Conservation (phyloP, 2,113 vertebrate genomes). For the Dasyurus viverrinus region DNA sequence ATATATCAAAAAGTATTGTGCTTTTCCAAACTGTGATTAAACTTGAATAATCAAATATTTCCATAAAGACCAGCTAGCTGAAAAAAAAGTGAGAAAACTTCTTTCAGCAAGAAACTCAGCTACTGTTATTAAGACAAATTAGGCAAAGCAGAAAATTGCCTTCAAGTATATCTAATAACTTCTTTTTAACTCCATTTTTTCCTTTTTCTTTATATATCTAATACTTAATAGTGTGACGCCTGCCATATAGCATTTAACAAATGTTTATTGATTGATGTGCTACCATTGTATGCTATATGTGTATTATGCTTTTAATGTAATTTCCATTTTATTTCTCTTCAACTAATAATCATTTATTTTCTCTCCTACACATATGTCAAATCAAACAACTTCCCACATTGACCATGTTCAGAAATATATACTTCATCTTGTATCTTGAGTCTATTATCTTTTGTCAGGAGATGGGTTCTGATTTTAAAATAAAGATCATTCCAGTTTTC, state of each 20-base stretch:
- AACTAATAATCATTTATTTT: neutral
- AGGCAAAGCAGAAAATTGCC: conserved; percentile 66
- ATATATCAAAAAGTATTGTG: conserved; percentile 7
- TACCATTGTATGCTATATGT: neutral
- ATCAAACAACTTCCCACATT: neutral
- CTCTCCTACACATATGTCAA: neutral
- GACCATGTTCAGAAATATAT: neutral
- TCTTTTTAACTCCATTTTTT: conserved; percentile 33
- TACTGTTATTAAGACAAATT: conserved; percentile 67
- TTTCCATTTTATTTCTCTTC: neutral
- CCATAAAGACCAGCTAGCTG: conserved; percentile 12
- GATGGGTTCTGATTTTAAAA: conserved; percentile 61
- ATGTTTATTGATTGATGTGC: neutral
- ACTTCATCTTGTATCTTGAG: neutral
- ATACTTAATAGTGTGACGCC: neutral
- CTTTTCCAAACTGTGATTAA: conserved; percentile 11
- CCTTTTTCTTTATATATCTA: neutral
- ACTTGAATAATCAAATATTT: conserved; percentile 22
- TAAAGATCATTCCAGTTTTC: conserved; percentile 76
- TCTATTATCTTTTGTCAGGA: neutral
- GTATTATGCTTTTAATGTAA: neutral
- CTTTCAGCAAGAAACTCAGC: conserved; percentile 60
- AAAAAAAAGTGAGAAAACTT: conserved; percentile 7
- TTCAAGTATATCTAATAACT: conserved; percentile 66
- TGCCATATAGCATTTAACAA: neutral